Conservation (phyloP, 2,797 vertebrate genomes). For the Lateolabrax maculatus region DNA sequence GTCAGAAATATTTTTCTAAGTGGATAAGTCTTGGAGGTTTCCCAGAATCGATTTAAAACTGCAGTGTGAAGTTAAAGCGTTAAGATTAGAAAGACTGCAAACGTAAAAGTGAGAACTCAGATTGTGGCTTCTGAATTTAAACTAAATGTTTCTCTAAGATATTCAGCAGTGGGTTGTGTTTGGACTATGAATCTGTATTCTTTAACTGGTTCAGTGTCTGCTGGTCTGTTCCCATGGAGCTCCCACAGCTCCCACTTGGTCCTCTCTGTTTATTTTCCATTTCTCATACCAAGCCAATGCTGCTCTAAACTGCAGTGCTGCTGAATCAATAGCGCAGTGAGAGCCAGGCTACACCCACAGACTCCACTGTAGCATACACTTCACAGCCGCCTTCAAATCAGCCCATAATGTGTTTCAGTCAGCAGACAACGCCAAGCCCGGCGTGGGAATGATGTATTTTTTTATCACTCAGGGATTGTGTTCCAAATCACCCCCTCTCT, state of each 20-base stretch:
- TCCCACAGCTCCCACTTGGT: conserved; percentile 44
- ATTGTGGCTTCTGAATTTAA: neutral
- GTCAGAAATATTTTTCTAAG: neutral
- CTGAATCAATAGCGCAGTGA: conserved; percentile 66
- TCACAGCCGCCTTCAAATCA: conserved; percentile 48
- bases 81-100: neutral
- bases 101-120: neutral
- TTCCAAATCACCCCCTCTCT: conserved; percentile 36
- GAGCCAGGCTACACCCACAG: conserved; percentile 59
- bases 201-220: conserved; percentile 23
- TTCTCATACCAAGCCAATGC: conserved; percentile 47
- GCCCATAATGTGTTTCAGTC: conserved; percentile 50
- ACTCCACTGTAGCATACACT: conserved; percentile 38
- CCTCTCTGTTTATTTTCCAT: conserved; percentile 68
- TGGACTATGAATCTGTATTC: conserved; percentile 28
- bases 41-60: conserved; percentile 9
- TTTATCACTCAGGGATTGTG: conserved; percentile 41
- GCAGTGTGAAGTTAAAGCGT: neutral
- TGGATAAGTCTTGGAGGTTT: neutral
- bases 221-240: conserved; percentile 35
- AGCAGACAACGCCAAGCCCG: conserved; percentile 14
- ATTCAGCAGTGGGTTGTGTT: conserved; percentile 4
- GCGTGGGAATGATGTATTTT: conserved; percentile 54
- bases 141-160: conserved; percentile 19
- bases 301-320: conserved; percentile 60